These are phyloP conservation scores for Tiliacea citrago DNA, from an alignment of 2,888 invertebrate species.

Conservation along the genomic window DNA sequence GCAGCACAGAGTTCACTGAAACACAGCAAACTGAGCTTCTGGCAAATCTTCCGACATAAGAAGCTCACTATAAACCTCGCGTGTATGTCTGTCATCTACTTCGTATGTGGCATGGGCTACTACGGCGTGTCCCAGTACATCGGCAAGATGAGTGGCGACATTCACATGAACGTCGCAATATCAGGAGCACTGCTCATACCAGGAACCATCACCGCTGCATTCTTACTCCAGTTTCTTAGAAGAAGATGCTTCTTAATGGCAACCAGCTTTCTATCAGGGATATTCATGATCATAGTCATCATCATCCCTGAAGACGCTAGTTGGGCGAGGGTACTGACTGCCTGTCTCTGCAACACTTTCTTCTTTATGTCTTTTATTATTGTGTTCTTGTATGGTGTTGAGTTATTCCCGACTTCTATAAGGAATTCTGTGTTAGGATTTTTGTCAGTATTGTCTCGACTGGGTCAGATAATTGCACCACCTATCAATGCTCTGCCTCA, in stretches of 20 bases:
- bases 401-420: slow-evolving; percentile 96
- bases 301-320: slow-evolving; percentile 69
- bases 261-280: slow-evolving; percentile 85
- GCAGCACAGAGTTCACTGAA: slow-evolving; percentile 46
- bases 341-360: slow-evolving; percentile 94
- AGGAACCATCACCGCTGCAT: slow-evolving; percentile 90
- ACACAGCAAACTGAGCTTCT: slow-evolving; percentile 72
- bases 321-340: slow-evolving; percentile 90
- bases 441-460: slow-evolving; percentile 94
- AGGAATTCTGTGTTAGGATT: slow-evolving; percentile 95
- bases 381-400: slow-evolving; percentile 95
- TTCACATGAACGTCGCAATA: slow-evolving; percentile 94
- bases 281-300: slow-evolving; percentile 77
- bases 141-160: slow-evolving; percentile 93
- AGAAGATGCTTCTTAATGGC: slow-evolving; percentile 91
- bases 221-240: slow-evolving; percentile 91
- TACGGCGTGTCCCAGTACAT: slow-evolving; percentile 96
- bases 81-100: slow-evolving; percentile 93
- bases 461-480: slow-evolving; percentile 95
- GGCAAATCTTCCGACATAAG: slow-evolving; percentile 80
- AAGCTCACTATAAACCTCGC: slow-evolving; percentile 92
- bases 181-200: slow-evolving; percentile 92
- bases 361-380: slow-evolving; percentile 95
- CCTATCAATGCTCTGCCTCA: slow-evolving; percentile 92
- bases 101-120: slow-evolving; percentile 95